Percentiles rank a stretch among this genome's conserved stretches.
Evolutionary conservation across 2,113 vertebrate genomes (phyloP).

Genomic region (Micromys minutus): DNA sequence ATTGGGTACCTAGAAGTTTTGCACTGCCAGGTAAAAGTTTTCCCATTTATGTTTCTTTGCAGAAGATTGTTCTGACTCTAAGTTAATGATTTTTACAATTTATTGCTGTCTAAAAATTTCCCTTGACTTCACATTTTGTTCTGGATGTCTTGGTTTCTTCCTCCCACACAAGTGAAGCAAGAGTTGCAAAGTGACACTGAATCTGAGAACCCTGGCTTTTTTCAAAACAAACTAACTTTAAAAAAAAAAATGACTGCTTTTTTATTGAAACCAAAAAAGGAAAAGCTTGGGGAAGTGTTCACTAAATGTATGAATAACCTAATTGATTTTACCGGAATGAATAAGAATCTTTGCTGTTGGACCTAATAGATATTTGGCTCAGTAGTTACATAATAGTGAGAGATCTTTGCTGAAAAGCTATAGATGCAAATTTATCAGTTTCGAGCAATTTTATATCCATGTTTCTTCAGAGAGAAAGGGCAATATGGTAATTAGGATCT

Average conservation of each 20-base stretch:
- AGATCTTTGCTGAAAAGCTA: conserved; percentile 40
- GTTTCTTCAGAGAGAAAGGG: conserved; percentile 47
- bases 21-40: conserved; percentile 54
- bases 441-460: background rate
- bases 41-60: conserved; percentile 61
- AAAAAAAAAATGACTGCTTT: conserved; percentile 49
- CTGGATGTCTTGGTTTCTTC: conserved; percentile 76
- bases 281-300: conserved; percentile 52
- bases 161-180: conserved; percentile 67
- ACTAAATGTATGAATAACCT: conserved; percentile 63
- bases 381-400: conserved; percentile 20
- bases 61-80: conserved; percentile 66
- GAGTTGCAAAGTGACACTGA: conserved; percentile 58
- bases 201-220: conserved; percentile 63
- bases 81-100: conserved; percentile 57
- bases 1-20: conserved; percentile 60
- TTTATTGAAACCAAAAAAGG: conserved; percentile 57
- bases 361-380: conserved; percentile 49
- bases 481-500: conserved; percentile 37
- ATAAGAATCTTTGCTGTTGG: conserved; percentile 64
- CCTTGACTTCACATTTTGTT: conserved; percentile 75
- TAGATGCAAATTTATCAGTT: background rate
- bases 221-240: conserved; percentile 62
- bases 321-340: conserved; percentile 70
- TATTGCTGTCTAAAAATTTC: conserved; percentile 70